phyloP scores from a whole-genome alignment of 2,113 vertebrate species.

The Hippopotamus amphibius region DNA sequence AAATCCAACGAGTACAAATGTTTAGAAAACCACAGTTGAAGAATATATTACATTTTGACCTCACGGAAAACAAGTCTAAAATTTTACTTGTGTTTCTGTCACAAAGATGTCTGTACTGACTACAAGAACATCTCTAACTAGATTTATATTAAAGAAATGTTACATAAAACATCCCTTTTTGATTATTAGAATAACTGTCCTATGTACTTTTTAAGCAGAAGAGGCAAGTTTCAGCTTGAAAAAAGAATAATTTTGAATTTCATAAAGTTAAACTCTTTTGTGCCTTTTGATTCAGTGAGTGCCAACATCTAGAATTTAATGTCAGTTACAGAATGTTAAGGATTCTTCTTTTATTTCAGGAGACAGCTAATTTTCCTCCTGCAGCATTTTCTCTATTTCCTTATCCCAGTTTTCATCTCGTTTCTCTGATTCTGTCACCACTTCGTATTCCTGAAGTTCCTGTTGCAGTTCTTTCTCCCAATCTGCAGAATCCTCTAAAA shows the following conservation, averaged over 20 bases:
- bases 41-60: slow-evolving; percentile 74
- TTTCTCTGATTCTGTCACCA: slow-evolving; percentile 93
- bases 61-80: slow-evolving; percentile 66
- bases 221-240: slow-evolving; percentile 73
- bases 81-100: slow-evolving; percentile 60
- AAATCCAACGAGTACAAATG: slow-evolving; percentile 79
- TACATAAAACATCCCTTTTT: slow-evolving; percentile 68
- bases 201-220: slow-evolving; percentile 78
- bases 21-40: slow-evolving; percentile 67
- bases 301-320: slow-evolving; percentile 68
- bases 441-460: slow-evolving; percentile 97
- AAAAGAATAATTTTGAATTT: slow-evolving; percentile 45
- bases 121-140: slow-evolving; percentile 58
- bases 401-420: slow-evolving; percentile 96
- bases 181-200: slow-evolving; percentile 68
- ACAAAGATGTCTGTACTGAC: slow-evolving; percentile 60
- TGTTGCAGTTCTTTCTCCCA: slow-evolving; percentile 98
- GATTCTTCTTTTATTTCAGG: slow-evolving; percentile 49
- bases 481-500: slow-evolving; percentile 92
- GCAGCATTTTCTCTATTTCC: slow-evolving; percentile 97
- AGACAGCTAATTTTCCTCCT: slow-evolving; percentile 89
- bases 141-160: slow-evolving; percentile 71
- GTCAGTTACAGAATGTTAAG: slow-evolving; percentile 75
- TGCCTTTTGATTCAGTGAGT: slow-evolving; percentile 67
- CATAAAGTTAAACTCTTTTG: slow-evolving; percentile 60